Evolutionary conservation across 2,888 invertebrate genomes (phyloP).

Genomic region (Lasioglossum morio): DNA sequence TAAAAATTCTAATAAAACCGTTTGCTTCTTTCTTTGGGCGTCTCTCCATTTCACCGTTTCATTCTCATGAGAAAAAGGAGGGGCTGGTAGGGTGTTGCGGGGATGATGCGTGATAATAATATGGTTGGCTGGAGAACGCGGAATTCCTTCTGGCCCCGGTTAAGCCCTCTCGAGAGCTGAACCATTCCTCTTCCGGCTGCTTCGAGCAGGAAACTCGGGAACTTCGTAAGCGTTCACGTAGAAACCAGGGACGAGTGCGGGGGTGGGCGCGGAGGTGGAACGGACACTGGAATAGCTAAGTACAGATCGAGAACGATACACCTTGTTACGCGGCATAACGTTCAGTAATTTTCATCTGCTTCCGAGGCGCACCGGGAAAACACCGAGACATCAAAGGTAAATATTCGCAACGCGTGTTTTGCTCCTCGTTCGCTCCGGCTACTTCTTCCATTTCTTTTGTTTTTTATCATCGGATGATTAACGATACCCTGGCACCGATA

Average conservation of each 20-base stretch:
- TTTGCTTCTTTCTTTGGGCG: slow-evolving; percentile 18
- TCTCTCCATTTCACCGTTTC: slow-evolving; percentile 2
- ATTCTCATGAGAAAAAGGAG: slow-evolving; percentile 33
- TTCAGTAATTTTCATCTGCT: slow-evolving; percentile 65
- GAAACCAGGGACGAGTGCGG: neutral
- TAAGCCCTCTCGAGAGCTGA: slow-evolving; percentile 54
- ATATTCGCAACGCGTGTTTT: neutral
- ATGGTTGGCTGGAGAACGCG: slow-evolving; percentile 74
- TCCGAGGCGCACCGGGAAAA: neutral
- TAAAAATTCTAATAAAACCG: slow-evolving; percentile 53
- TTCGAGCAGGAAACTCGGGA: slow-evolving; percentile 52
- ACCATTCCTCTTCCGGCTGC: slow-evolving; percentile 44
- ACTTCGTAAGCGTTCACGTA: slow-evolving; percentile 52
- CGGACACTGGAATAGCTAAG: slow-evolving; percentile 70
- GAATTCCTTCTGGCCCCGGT: slow-evolving; percentile 61
- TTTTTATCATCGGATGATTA: neutral
- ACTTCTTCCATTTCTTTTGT: neutral
- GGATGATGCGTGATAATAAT: slow-evolving; percentile 75
- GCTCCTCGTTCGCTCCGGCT: neutral
- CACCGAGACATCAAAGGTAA: neutral
- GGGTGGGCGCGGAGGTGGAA: neutral
- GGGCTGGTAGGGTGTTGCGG: neutral
- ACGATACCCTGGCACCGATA: neutral
- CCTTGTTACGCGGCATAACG: slow-evolving; percentile 52
- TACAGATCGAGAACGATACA: slow-evolving; percentile 72